Evolutionary conservation across 1,140 invertebrate genomes (phyloP).

Genomic region (Trichogramma pretiosum): DNA sequence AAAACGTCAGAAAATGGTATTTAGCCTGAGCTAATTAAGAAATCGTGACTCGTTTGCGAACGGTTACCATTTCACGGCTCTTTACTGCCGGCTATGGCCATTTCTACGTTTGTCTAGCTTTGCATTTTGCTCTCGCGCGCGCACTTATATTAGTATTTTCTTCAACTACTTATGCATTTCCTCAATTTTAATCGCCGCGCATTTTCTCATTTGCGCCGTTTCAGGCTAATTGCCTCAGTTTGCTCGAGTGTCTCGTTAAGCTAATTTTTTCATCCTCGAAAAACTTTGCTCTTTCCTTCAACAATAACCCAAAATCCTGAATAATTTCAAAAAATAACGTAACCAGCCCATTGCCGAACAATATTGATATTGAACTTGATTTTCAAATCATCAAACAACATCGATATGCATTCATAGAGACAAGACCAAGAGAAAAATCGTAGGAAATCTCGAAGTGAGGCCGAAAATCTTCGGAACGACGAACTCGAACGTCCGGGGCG

Average conservation of each 20-base stretch:
- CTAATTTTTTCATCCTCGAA: too few relatives aligned
- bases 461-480: too few relatives aligned
- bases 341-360: too few relatives aligned
- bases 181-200: constrained; percentile 27
- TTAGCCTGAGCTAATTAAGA: constrained; percentile 44
- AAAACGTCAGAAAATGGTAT: constrained; percentile 45
- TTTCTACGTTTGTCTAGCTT: too few relatives aligned
- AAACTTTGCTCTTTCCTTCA: too few relatives aligned
- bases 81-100: too few relatives aligned
- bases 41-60: constrained; percentile 47
- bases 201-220: constrained; percentile 27
- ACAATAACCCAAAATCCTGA: too few relatives aligned
- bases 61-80: too few relatives aligned
- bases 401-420: neutral
- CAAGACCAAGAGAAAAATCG: constrained; percentile 32
- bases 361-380: too few relatives aligned
- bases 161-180: constrained; percentile 14
- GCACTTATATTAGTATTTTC: constrained; percentile 8
- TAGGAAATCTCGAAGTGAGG: constrained; percentile 16
- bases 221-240: neutral
- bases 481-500: constrained; percentile 35
- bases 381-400: too few relatives aligned
- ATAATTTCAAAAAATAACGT: too few relatives aligned
- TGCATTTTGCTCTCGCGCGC: constrained; percentile 27
- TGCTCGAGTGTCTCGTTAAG: too few relatives aligned